Conservation (phyloP, 2,888 invertebrate genomes). For the Trachelus troglodyta region DNA sequence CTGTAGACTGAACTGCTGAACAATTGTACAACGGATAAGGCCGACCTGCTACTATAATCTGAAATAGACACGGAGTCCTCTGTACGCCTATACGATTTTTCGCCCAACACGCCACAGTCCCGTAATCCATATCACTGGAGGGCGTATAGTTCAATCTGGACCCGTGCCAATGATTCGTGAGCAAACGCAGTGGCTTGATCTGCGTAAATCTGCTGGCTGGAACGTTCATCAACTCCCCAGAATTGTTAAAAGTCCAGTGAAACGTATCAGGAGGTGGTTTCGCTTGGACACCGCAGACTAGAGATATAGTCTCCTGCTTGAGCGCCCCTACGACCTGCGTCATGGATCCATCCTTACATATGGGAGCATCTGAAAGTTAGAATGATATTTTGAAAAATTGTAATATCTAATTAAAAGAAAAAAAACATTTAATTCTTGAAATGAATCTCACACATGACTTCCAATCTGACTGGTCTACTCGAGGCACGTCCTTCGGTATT, state of each 20-base stretch:
- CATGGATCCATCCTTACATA: slow-evolving; percentile 74
- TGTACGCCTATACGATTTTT: slow-evolving; percentile 85
- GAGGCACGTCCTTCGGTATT: slow-evolving; percentile 85
- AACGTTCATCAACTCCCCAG: slow-evolving; percentile 85
- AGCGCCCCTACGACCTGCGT: slow-evolving; percentile 84
- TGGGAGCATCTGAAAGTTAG: slow-evolving; percentile 48
- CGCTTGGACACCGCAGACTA: slow-evolving; percentile 88
- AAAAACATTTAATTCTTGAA: not conserved
- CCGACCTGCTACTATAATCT: slow-evolving; percentile 87
- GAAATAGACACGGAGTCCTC: slow-evolving; percentile 86
- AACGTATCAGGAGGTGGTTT: slow-evolving; percentile 86
- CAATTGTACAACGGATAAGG: slow-evolving; percentile 91
- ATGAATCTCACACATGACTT: slow-evolving; percentile 57
- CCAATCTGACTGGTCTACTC: slow-evolving; percentile 52
- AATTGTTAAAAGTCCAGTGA: slow-evolving; percentile 94
- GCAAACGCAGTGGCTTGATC: slow-evolving; percentile 51
- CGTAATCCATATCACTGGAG: slow-evolving; percentile 87
- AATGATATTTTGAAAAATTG: not conserved
- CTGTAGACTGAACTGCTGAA: slow-evolving; percentile 71
- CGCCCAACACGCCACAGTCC: slow-evolving; percentile 88
- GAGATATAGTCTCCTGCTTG: slow-evolving; percentile 86
- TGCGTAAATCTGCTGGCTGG: slow-evolving; percentile 72
- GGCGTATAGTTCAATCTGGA: slow-evolving; percentile 87
- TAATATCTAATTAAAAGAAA: not conserved
- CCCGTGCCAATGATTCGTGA: slow-evolving; percentile 71